Evolutionary conservation across 2,888 invertebrate species (phyloP).

Genomic region (Metellina segmentata): DNA sequence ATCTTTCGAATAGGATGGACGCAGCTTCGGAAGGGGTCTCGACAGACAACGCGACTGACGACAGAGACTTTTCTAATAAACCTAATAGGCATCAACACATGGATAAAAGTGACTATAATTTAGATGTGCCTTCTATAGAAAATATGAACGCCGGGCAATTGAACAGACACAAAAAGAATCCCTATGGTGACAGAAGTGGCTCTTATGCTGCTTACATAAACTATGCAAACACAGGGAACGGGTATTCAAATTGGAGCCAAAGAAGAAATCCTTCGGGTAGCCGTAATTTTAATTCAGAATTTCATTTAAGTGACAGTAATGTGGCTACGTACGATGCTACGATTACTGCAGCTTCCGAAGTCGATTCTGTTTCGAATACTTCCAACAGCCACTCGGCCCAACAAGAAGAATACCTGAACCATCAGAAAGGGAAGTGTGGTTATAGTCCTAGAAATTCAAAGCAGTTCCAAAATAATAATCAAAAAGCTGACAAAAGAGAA

Average conservation of each 20-base stretch:
- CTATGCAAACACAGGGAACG: background rate
- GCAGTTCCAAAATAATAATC: constrained; percentile 28
- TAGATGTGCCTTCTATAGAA: too few relatives aligned
- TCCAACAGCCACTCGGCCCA: background rate
- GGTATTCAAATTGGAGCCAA: background rate
- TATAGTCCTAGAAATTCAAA: background rate
- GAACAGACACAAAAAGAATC: background rate
- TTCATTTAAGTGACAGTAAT: background rate
- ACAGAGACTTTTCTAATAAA: too few relatives aligned
- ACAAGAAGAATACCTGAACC: background rate
- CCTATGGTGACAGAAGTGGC: background rate
- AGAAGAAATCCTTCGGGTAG: background rate
- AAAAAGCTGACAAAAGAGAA: background rate
- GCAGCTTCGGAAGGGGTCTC: background rate
- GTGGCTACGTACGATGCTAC: background rate
- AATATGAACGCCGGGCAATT: too few relatives aligned
- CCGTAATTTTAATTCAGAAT: background rate
- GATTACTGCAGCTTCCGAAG: background rate
- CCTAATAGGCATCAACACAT: background rate
- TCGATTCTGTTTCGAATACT: too few relatives aligned
- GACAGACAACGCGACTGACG: background rate
- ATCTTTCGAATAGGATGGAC: background rate
- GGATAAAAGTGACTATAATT: background rate
- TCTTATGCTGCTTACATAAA: background rate
- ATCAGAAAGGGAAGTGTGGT: background rate